phyloP scores from a whole-genome alignment of 2,113 vertebrate genomes.

The Salvelinus fontinalis region DNA sequence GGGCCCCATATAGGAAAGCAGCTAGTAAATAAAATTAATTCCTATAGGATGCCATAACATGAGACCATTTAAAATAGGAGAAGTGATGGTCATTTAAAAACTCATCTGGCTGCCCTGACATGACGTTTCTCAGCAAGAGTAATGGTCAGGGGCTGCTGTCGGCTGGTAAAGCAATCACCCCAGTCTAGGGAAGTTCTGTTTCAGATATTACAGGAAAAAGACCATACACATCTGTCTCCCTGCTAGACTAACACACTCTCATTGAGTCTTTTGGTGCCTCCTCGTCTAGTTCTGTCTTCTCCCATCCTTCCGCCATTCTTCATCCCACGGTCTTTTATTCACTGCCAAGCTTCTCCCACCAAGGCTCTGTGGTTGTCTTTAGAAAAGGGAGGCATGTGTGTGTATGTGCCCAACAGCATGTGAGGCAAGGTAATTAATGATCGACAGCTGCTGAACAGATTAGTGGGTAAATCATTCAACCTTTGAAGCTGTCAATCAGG shows the following conservation, averaged over 20 bases:
- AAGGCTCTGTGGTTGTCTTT: too few relatives aligned
- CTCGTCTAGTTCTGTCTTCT: not conserved
- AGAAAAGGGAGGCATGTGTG: too few relatives aligned
- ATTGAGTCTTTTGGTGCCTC: not conserved
- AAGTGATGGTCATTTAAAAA: constrained; percentile 68
- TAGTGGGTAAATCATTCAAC: constrained; percentile 48
- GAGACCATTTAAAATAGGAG: constrained; percentile 52
- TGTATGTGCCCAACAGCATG: constrained; percentile 13
- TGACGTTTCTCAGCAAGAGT: constrained; percentile 56
- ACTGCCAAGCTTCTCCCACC: too few relatives aligned
- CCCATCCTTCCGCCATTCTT: not conserved
- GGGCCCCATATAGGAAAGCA: constrained; percentile 53
- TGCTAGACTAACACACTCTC: not conserved
- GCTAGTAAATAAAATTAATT: constrained; percentile 49
- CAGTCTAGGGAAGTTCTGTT: constrained; percentile 49
- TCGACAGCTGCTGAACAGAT: constrained; percentile 49
- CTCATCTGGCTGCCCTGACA: constrained; percentile 57
- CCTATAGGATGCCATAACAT: constrained; percentile 56
- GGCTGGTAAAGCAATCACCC: constrained; percentile 39
- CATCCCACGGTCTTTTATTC: too few relatives aligned
- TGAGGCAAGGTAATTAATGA: constrained; percentile 30
- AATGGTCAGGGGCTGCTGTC: constrained; percentile 51
- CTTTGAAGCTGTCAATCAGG: constrained; percentile 53
- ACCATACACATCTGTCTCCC: constrained; percentile 4
- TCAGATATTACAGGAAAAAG: constrained; percentile 43